Evolutionary conservation across 1,140 invertebrate species (phyloP).

Genomic region (Vanessa atalanta): DNA sequence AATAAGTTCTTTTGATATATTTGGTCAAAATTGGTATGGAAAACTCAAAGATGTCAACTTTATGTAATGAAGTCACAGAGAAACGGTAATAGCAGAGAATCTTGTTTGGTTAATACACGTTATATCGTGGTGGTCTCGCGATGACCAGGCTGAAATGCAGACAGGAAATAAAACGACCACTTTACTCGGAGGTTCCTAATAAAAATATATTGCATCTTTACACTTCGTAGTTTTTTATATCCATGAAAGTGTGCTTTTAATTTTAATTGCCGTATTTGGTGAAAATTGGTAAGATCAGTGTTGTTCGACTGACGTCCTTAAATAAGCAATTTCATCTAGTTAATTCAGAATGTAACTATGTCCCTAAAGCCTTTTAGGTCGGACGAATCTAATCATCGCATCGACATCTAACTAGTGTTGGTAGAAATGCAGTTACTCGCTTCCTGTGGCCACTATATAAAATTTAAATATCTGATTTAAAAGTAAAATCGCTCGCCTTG

Average conservation of each 20-base stretch:
- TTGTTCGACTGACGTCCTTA: background rate
- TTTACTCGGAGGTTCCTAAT: background rate
- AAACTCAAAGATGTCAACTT: constrained; percentile 7
- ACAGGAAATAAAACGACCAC: background rate
- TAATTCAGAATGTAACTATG: background rate
- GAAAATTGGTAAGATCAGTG: background rate
- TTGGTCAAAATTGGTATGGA: constrained; percentile 9
- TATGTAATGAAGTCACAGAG: constrained; percentile 5
- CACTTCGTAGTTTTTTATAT: background rate
- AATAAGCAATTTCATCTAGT: background rate
- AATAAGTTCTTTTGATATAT: background rate
- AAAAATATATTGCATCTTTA: no score
- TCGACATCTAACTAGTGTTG: constrained; percentile 17
- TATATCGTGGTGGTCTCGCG: background rate
- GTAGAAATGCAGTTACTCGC: background rate
- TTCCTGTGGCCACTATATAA: constrained; percentile 21
- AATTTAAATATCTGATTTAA: constrained; percentile 35
- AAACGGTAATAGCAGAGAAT: constrained; percentile 4
- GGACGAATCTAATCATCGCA: constrained; percentile 6
- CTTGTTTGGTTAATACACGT: constrained; percentile 1
- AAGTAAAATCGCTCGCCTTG: constrained; percentile 28
- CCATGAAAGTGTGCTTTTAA: background rate
- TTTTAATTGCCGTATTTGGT: constrained; percentile 2
- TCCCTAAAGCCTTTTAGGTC: constrained; percentile 15
- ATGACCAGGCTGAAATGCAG: background rate